Evolutionary conservation across 2,888 invertebrate genomes (phyloP), one percentile per base, ranked within the genome.

Genomic region (Trichogramma dendrolimi): DNA sequence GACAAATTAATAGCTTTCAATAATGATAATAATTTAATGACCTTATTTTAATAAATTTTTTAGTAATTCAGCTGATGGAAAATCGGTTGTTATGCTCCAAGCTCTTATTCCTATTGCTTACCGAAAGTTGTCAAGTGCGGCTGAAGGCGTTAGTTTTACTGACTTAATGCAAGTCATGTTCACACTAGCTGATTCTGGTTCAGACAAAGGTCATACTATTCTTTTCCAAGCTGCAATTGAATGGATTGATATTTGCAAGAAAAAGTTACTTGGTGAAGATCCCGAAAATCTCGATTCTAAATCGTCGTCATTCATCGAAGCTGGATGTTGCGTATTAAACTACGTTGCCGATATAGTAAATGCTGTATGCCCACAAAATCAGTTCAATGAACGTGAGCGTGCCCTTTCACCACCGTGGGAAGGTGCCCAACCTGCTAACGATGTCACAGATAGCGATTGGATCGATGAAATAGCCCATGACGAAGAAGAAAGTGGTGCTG

Each of bases 401-500:
- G 82, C 85, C 2, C 81, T 85, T 8, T 85, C 85, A 68, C 87
- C 91, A 0, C 90, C 91, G 0, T 92, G 91, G 91, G 92, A 92
- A 71, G 89, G 90, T 8, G 90, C 71, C 0, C 73, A 75, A 2
- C 72, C 77, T 1, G 69, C 71, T 7, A 76, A 74, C 58, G 79
- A 79, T 49, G 67, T 79, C 0, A 79, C 74, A 43, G 94, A 94
- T 68, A 86, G 90, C 38, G 93, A 94, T 71, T 90, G 93, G 83
- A 87, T 89, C 8, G 96, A 96, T 65, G 96, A 96, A 70, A 83
- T 90, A 55, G 88, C 81, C 0, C 83, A 89, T 71, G 94, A 93
- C 59, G 96, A 95, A 61, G 96, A 96, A 46, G 96, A 96, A 69
- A 94, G 95, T 56, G 94, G 91, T 40, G 88, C 89, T 14, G 94